Evolutionary conservation across 2,113 vertebrate genomes (phyloP).

Genomic region (Leucopternis melanops): DNA sequence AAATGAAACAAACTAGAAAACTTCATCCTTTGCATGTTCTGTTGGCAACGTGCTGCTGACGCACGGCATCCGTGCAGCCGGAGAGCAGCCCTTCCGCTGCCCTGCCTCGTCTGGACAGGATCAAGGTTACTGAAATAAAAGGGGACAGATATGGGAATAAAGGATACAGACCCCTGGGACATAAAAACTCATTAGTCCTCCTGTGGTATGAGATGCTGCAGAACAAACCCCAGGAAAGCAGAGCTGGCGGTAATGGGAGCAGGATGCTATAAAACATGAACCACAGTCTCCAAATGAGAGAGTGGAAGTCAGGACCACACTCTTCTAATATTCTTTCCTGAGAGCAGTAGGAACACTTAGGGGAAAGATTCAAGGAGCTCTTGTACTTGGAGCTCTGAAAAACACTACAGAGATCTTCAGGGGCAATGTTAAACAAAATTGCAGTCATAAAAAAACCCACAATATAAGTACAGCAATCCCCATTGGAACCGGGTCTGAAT

Average conservation of each 20-base stretch:
- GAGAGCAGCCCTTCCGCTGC: neutral
- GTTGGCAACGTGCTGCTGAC: neutral
- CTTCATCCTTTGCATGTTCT: neutral
- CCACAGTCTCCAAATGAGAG: slow-evolving; percentile 26
- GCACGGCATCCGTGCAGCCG: neutral
- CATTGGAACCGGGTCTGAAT: neutral
- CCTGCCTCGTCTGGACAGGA: accelerated
- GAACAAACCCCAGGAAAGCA: neutral
- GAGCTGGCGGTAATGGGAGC: neutral
- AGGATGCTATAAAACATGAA: slow-evolving; percentile 16
- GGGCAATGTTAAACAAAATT: neutral
- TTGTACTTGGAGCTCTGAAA: neutral
- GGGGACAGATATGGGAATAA: neutral
- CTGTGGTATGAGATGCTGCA: neutral
- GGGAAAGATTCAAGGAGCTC: slow-evolving; percentile 24
- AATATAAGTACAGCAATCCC: neutral
- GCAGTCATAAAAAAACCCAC: neutral
- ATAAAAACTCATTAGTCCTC: neutral
- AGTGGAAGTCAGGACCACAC: slow-evolving; percentile 10
- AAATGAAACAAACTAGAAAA: neutral
- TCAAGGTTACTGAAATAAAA: neutral
- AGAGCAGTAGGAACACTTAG: neutral
- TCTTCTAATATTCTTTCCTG: neutral
- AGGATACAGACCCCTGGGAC: neutral
- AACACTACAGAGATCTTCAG: neutral